Evolutionary conservation across 2,113 vertebrate genomes (phyloP).

Genomic region (Salvelinus fontinalis): DNA sequence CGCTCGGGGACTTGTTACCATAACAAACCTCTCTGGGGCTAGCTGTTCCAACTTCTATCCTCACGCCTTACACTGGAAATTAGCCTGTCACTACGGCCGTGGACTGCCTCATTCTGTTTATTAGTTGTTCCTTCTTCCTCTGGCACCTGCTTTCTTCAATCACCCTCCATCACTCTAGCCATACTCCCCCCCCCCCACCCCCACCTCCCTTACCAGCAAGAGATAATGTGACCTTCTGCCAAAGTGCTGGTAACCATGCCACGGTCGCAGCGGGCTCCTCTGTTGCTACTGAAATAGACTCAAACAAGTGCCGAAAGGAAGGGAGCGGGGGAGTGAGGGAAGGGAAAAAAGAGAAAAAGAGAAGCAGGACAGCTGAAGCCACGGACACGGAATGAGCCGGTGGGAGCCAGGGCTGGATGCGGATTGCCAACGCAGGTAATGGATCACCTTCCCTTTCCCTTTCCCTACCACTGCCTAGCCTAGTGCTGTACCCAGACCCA

Average conservation of each 20-base stretch:
- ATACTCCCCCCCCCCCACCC: background rate
- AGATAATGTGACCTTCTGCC: conserved; percentile 79
- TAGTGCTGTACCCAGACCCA: background rate
- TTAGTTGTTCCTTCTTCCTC: background rate
- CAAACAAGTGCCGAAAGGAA: conserved; percentile 72
- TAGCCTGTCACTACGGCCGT: background rate
- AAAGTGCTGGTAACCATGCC: conserved; percentile 78
- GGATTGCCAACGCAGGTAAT: conserved; percentile 67
- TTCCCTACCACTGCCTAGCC: background rate
- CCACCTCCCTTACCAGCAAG: conserved; percentile 36
- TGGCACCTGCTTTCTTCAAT: conserved; percentile 1
- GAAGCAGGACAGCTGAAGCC: conserved; percentile 44
- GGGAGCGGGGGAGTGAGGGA: conserved; percentile 16
- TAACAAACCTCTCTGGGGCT: background rate
- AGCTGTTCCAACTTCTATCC: background rate
- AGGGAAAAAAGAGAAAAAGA: conserved; percentile 25
- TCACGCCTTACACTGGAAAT: background rate
- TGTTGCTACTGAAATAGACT: conserved; percentile 77
- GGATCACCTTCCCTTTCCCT: conserved; percentile 4
- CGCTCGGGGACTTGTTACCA: background rate
- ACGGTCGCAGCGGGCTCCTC: conserved; percentile 70
- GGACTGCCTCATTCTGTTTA: background rate
- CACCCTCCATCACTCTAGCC: background rate
- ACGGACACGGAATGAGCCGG: conserved; percentile 62
- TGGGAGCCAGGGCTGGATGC: conserved; percentile 63